These are phyloP conservation scores for Anarsia innoxiella DNA, from an alignment of 2,888 invertebrate genomes.

Conservation along the genomic window DNA sequence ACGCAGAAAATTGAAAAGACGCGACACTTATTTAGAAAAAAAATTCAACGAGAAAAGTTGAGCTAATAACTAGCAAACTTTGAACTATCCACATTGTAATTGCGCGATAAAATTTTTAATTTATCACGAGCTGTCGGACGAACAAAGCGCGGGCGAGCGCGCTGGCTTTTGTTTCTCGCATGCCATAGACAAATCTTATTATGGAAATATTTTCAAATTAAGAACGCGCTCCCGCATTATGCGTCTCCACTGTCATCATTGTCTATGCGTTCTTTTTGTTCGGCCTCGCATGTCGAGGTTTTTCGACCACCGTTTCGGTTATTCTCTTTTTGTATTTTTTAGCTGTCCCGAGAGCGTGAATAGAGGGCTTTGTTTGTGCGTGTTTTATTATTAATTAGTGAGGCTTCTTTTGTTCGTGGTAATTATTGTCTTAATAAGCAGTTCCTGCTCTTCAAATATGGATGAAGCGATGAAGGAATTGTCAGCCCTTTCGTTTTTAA, in stretches of 20 bases:
- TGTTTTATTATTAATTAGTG: conserved; percentile 76
- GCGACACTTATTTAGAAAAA: conserved; percentile 47
- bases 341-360: conserved; percentile 69
- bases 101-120: conserved; percentile 58
- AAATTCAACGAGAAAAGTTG: conserved; percentile 63
- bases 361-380: conserved; percentile 70
- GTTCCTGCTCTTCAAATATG: conserved; percentile 67
- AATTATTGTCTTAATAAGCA: conserved; percentile 76
- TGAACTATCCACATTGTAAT: conserved; percentile 34
- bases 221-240: conserved; percentile 74
- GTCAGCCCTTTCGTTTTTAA: conserved; percentile 55
- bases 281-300: conserved; percentile 70
- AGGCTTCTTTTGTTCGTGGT: conserved; percentile 69
- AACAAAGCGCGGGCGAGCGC: conserved; percentile 50
- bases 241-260: conserved; percentile 72
- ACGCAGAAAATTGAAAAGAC: conserved; percentile 54
- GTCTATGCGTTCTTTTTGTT: conserved; percentile 71
- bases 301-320: conserved; percentile 74
- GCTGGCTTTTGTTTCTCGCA: conserved; percentile 60
- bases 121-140: conserved; percentile 57
- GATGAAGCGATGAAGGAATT: conserved; percentile 53
- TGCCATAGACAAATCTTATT: conserved; percentile 74
- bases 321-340: conserved; percentile 54
- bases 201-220: conserved; percentile 75
- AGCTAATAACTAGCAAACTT: conserved; percentile 53